Percentiles rank a stretch among this genome's conserved stretches.
Evolutionary conservation across 2,888 invertebrate genomes (phyloP).

Genomic region (Carabus problematicus): DNA sequence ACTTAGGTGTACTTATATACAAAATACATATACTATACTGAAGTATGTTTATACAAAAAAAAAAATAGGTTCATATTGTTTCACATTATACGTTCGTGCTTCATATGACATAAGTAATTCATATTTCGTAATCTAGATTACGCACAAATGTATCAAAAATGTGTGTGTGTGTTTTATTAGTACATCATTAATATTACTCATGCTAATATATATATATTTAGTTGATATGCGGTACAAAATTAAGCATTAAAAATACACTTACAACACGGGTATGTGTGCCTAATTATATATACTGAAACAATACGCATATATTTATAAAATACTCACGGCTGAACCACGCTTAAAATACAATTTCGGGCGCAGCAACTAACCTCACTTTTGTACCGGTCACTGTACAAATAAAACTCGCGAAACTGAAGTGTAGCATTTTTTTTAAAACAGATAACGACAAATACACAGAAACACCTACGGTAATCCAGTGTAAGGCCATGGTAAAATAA

Average conservation of each 20-base stretch:
- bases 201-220: constrained; percentile 28
- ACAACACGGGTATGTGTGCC: neutral
- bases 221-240: constrained; percentile 10
- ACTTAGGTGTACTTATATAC: constrained; percentile 41
- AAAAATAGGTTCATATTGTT: constrained; percentile 23
- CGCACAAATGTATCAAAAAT: constrained; percentile 41
- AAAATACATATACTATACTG: constrained; percentile 31
- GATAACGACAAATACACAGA: constrained; percentile 23
- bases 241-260: neutral
- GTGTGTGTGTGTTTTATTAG: too few species aligned
- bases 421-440: too few species aligned
- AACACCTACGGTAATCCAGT: constrained; percentile 33
- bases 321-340: constrained; percentile 30
- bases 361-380: constrained; percentile 31
- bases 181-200: constrained; percentile 31
- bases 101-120: constrained; percentile 21
- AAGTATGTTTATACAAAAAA: constrained; percentile 41
- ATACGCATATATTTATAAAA: constrained; percentile 27
- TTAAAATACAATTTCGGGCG: constrained; percentile 31
- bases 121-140: constrained; percentile 28
- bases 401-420: constrained; percentile 37
- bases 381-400: constrained; percentile 44
- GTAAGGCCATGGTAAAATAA: constrained; percentile 45
- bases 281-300: too few species aligned
- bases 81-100: neutral